phyloP scores from a whole-genome alignment of 2,888 invertebrate species.

The Zygogramma bicolorata region DNA sequence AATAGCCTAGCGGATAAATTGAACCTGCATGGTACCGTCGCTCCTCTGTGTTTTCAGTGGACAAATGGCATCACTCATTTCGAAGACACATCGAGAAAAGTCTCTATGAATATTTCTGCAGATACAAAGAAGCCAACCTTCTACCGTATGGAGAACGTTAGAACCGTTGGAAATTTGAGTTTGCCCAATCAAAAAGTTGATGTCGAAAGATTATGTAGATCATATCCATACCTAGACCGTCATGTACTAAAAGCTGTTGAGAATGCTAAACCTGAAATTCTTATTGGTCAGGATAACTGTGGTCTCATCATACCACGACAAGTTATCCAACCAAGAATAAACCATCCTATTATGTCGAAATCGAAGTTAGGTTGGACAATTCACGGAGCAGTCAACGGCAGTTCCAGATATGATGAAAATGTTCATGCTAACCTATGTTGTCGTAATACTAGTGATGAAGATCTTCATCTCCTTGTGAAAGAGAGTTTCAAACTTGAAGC shows the following conservation, averaged over 20 bases:
- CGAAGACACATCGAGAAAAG: background rate
- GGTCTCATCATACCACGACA: background rate
- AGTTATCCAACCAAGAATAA: background rate
- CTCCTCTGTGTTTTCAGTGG: background rate
- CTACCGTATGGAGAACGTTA: background rate
- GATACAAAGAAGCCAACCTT: background rate
- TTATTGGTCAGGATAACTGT: background rate
- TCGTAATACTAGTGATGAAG: background rate
- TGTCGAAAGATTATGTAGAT: no score
- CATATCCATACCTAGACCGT: no score
- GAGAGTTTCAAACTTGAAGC: background rate
- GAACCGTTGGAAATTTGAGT: background rate
- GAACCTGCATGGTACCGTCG: no score
- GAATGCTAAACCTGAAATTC: background rate
- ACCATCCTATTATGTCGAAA: no score
- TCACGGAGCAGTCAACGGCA: background rate
- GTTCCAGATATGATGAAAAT: background rate
- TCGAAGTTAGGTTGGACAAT: background rate
- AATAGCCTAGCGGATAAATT: no score
- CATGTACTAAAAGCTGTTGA: no score
- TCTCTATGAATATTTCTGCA: background rate
- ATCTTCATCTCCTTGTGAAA: background rate
- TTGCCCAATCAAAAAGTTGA: no score
- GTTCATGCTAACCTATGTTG: background rate
- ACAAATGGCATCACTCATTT: constrained; percentile 1